Evolutionary conservation across 1,140 invertebrate genomes (phyloP), one percentile per base, ranked within the genome.

Genomic region (Diachasma alloeum): DNA sequence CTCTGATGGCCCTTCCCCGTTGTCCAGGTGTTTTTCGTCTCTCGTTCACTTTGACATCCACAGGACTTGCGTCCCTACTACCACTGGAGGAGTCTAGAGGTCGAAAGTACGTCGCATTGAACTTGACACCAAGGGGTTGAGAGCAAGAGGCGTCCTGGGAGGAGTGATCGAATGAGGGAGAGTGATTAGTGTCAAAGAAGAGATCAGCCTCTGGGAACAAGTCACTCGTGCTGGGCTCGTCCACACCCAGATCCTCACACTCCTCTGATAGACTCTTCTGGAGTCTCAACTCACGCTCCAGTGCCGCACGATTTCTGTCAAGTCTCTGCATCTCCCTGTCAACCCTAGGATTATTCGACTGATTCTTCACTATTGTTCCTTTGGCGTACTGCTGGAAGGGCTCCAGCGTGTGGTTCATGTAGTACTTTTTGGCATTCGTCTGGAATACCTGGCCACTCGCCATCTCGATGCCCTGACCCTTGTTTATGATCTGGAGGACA

Each of bases 231-330:
- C 93, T 94, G 0, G 94, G 94, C 46, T 94, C 94, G 78, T 94
- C 94, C 10, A 95, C 94, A 13, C 94, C 94, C 1, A 95, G 86
- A 83, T 95, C 94, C 81, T 94, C 93, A 83, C 93, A 94, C 83
- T 95, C 94, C 82, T 95, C 94, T 0, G 93, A 94, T 6, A 95
- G 83, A 39, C 93, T 94, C 84, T 94, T 94, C 87, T 94, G 92
- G 1, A 91, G 82, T 56, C 88, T 87, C 26, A 92, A 78, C 81
- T 93, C 92, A n/a, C 91, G 86, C 78, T 93, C 92, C 3, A 92
- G 82, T 1, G 90, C 90, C 0, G 90, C 89, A 37, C 90, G 86
- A 79, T 91, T 91, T 53, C 87, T 82, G 48, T 91, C 87, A 59
- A 85, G 83, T 19, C 83, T 79, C 6, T 89, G 88, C 11, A 88